Conservation (phyloP, 2,113 vertebrate species). For the Scatophagus argus region DNA sequence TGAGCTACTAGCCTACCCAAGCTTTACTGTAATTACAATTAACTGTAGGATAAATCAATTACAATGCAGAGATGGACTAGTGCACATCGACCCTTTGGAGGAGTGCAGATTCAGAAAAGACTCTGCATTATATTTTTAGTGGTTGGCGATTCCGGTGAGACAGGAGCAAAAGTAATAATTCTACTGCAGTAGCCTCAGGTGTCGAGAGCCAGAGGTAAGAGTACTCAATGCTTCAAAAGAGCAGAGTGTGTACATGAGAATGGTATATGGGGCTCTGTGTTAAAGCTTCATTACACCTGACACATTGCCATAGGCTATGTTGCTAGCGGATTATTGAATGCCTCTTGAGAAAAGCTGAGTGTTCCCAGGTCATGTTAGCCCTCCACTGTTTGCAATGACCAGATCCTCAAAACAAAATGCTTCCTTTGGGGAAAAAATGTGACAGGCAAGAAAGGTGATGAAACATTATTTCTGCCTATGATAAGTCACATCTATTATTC, state of each 20-base stretch:
- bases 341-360: conserved; percentile 15
- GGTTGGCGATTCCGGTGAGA: conserved; percentile 40
- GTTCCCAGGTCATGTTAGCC: not conserved
- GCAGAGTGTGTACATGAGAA: not conserved
- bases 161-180: conserved; percentile 45
- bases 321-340: conserved; percentile 22
- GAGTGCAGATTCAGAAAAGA: conserved; percentile 56
- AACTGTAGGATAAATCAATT: conserved; percentile 59
- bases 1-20: conserved; percentile 25
- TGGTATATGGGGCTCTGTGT: not conserved
- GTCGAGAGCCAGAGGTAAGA: conserved; percentile 31
- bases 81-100: conserved; percentile 45
- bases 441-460: not conserved
- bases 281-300: conserved; percentile 31
- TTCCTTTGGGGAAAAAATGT: too few relatives aligned
- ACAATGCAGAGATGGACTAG: conserved; percentile 41
- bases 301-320: not conserved
- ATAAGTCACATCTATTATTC: conserved; percentile 19
- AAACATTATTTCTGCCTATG: not conserved
- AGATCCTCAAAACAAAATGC: too few relatives aligned
- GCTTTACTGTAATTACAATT: conserved; percentile 63
- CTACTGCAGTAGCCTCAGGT: conserved; percentile 45
- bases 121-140: conserved; percentile 50
- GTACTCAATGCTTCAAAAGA: conserved; percentile 29
- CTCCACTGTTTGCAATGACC: not conserved